Conservation (phyloP, 2,888 invertebrate genomes). For the Orthosia gothica region DNA sequence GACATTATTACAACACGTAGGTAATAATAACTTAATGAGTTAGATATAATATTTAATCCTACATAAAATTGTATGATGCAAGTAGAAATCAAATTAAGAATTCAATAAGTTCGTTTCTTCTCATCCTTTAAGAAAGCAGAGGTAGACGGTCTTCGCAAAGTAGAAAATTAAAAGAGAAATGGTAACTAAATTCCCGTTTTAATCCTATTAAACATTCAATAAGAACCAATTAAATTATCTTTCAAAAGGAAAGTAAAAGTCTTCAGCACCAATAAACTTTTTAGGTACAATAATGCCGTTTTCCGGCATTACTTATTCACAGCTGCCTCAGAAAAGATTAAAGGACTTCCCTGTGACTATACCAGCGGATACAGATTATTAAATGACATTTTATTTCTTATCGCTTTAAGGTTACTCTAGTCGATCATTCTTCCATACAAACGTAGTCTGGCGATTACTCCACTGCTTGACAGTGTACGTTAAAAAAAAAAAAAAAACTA, state of each 20-base stretch:
- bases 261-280: constrained; percentile 25
- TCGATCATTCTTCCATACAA: too few relatives aligned
- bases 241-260: constrained; percentile 44
- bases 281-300: constrained; percentile 32
- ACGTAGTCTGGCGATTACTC: too few relatives aligned
- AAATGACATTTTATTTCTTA: constrained; percentile 69
- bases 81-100: constrained; percentile 13
- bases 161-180: constrained; percentile 39
- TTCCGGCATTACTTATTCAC: constrained; percentile 42
- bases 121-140: constrained; percentile 22
- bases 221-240: constrained; percentile 57
- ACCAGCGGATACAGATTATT: constrained; percentile 65
- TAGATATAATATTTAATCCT: neutral
- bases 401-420: constrained; percentile 18
- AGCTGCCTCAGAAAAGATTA: constrained; percentile 40
- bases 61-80: neutral
- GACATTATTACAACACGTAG: constrained; percentile 1
- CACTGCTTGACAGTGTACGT: too few relatives aligned
- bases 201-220: constrained; percentile 59
- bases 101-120: constrained; percentile 31
- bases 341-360: constrained; percentile 44
- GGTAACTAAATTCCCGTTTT: constrained; percentile 50
- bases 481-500: too few relatives aligned
- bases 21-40: neutral
- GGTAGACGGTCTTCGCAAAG: constrained; percentile 21